phyloP scores from a whole-genome alignment of 2,113 vertebrate genomes.

The Arenaria interpres region DNA sequence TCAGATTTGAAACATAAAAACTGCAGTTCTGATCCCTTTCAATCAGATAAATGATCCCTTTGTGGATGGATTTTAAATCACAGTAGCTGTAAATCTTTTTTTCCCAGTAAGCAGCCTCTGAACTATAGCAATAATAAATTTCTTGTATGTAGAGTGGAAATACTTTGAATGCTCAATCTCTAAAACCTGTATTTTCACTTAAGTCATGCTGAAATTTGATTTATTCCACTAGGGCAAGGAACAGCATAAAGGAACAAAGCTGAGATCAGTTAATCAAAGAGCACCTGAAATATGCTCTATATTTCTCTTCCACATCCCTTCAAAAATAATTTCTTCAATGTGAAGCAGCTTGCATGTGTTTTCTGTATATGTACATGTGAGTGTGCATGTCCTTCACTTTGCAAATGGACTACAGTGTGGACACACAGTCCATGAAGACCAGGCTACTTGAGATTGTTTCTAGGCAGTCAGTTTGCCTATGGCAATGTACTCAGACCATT shows the following conservation, averaged over 20 bases:
- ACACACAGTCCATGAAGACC: not conserved
- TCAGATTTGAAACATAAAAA: constrained; percentile 1
- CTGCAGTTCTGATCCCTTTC: constrained; percentile 5
- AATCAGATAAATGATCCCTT: not conserved
- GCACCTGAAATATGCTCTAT: not conserved
- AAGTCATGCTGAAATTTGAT: not conserved
- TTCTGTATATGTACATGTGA: not conserved
- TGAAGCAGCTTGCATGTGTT: not conserved
- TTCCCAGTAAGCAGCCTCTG: not conserved
- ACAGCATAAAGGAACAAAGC: not conserved
- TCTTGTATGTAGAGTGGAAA: not conserved
- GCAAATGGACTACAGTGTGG: not conserved
- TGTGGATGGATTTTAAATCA: constrained; percentile 10
- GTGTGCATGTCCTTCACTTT: not conserved
- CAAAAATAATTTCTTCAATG: not conserved
- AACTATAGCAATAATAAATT: not conserved
- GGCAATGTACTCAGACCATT: not conserved
- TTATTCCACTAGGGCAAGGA: not conserved
- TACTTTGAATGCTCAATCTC: not conserved
- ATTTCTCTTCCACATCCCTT: not conserved
- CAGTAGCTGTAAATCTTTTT: not conserved
- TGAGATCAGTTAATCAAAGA: not conserved
- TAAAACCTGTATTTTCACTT: not conserved
- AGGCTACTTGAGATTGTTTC: not conserved
- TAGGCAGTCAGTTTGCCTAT: not conserved